These are phyloP conservation scores for Ceratoteleas bidentatus DNA, from an alignment of 1,140 invertebrate genomes.

Conservation along the genomic window DNA sequence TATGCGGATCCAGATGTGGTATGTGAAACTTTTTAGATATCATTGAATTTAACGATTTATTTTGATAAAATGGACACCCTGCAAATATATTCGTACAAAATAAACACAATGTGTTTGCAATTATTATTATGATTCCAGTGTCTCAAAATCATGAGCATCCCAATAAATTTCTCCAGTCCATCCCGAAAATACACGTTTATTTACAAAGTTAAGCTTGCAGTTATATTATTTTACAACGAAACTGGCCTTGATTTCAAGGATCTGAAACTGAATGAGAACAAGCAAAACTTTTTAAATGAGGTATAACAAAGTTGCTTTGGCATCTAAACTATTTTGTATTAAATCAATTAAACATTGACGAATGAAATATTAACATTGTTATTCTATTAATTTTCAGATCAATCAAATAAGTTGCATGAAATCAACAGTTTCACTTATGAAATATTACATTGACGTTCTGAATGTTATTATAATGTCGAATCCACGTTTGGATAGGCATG, in stretches of 20 bases:
- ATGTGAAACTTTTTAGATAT: conserved; percentile 54
- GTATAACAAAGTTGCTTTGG: conserved; percentile 8
- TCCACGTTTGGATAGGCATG: conserved; percentile 70
- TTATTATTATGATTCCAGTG: conserved; percentile 63
- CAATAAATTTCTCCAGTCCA: conserved; percentile 59
- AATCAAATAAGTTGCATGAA: conserved; percentile 74
- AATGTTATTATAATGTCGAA: conserved; percentile 70
- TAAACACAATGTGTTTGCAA: not conserved
- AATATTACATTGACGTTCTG: conserved; percentile 76
- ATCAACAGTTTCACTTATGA: conserved; percentile 72
- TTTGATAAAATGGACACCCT: too few species aligned
- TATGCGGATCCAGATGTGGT: conserved; percentile 79
- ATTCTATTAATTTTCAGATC: conserved; percentile 53
- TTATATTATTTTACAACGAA: conserved; percentile 75
- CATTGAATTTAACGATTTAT: too few species aligned
- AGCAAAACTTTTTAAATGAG: conserved; percentile 47
- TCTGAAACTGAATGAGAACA: conserved; percentile 56
- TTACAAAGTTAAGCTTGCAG: conserved; percentile 77
- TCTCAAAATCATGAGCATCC: conserved; percentile 73
- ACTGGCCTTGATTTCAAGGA: conserved; percentile 65
- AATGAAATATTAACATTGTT: too few species aligned
- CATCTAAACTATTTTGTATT: too few species aligned
- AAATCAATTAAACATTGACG: too few species aligned
- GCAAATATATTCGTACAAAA: too few species aligned
- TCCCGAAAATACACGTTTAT: conserved; percentile 69